phyloP scores from a whole-genome alignment of 2,797 vertebrate genomes.

The Rhynchonycteris naso region DNA sequence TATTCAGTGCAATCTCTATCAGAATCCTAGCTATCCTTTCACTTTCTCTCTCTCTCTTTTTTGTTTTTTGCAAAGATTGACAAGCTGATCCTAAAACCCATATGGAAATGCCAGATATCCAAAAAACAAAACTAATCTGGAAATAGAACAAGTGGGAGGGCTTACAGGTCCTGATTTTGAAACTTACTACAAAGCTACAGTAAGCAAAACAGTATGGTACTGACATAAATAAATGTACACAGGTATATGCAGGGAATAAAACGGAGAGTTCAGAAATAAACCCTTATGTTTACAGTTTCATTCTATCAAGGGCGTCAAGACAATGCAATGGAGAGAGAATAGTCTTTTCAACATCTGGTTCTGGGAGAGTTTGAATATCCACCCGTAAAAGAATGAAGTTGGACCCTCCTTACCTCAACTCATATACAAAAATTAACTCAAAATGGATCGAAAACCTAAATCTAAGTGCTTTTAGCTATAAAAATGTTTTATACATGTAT shows the following conservation, averaged over 20 bases:
- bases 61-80: background rate
- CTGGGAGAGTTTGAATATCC: background rate
- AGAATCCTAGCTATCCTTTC: background rate
- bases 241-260: background rate
- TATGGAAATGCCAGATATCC: background rate
- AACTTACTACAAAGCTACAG: constrained; percentile 6
- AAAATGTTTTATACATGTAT: background rate
- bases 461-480: constrained; percentile 18
- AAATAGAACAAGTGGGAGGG: constrained; percentile 25
- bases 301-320: constrained; percentile 48
- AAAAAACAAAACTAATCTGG: constrained; percentile 40
- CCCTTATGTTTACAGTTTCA: constrained; percentile 53
- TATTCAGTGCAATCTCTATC: background rate
- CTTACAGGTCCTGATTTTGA: background rate
- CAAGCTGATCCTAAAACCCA: constrained; percentile 46
- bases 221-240: constrained; percentile 9
- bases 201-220: background rate
- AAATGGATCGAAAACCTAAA: background rate
- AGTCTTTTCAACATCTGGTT: constrained; percentile 46
- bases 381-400: background rate
- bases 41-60: background rate
- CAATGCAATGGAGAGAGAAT: constrained; percentile 37
- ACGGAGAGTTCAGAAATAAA: constrained; percentile 7
- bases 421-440: constrained; percentile 19
- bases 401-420: background rate